A percentile compares a stretch with the other conserved stretches of the same genome.
Conservation (phyloP, 2,113 vertebrate genomes). For the Onychorhynchus coronatus region DNA sequence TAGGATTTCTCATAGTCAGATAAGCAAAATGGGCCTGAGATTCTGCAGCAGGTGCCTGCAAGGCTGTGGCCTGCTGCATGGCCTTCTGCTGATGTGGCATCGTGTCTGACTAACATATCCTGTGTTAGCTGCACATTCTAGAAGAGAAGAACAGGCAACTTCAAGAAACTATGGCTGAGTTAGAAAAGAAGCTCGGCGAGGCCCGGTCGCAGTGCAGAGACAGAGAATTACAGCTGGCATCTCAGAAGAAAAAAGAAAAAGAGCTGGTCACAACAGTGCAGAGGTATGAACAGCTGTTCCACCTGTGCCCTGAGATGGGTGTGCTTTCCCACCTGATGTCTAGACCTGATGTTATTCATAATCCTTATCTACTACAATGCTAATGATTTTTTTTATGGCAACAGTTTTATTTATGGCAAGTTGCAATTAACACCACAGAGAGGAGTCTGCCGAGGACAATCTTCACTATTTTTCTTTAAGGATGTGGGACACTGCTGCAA, state of each 20-base stretch:
- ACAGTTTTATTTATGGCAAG: background rate
- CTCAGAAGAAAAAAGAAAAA: slow-evolving; percentile 86
- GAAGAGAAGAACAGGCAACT: slow-evolving; percentile 82
- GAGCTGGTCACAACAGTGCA: slow-evolving; percentile 89
- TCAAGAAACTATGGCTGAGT: slow-evolving; percentile 70
- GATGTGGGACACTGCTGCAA: background rate
- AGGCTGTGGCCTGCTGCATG: background rate
- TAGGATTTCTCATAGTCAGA: background rate
- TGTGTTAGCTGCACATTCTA: slow-evolving; percentile 81
- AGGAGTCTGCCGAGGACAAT: background rate
- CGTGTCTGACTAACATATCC: background rate
- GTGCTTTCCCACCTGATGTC: background rate
- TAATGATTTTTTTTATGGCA: background rate
- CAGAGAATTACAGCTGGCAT: slow-evolving; percentile 81
- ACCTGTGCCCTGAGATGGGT: background rate
- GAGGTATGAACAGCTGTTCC: slow-evolving; percentile 75
- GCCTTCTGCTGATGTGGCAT: background rate
- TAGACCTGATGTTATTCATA: background rate
- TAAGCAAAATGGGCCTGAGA: background rate
- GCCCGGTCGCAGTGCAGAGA: slow-evolving; percentile 75
- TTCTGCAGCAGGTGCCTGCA: background rate
- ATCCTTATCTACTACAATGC: background rate
- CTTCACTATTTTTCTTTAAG: background rate
- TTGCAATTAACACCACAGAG: background rate
- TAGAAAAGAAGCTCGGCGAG: slow-evolving; percentile 81